phyloP scores from a whole-genome alignment of 2,113 vertebrate species.

The Callocephalon fimbriatum region DNA sequence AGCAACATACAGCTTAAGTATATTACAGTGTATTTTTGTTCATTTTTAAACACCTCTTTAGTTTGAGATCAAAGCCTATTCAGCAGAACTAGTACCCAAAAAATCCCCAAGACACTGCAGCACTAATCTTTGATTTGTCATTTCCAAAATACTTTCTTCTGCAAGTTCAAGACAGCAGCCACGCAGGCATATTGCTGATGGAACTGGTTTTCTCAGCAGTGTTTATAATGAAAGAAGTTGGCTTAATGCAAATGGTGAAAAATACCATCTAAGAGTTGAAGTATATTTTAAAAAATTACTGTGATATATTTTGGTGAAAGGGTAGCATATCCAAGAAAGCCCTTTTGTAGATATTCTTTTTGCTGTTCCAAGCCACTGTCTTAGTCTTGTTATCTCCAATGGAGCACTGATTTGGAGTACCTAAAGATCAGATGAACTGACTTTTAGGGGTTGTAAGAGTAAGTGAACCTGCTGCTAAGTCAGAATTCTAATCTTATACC shows the following conservation, averaged over 20 bases:
- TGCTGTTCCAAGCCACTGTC: not conserved
- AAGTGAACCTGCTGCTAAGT: not conserved
- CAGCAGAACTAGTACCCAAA: not conserved
- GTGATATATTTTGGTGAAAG: not conserved
- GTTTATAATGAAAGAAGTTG: not conserved
- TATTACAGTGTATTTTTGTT: not conserved
- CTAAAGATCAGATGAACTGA: not conserved
- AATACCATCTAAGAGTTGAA: not conserved
- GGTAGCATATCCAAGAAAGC: not conserved
- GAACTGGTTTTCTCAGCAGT: not conserved
- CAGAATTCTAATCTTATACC: not conserved
- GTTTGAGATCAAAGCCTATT: not conserved
- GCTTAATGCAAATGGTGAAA: not conserved
- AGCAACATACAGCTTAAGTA: not conserved
- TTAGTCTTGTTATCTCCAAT: not conserved
- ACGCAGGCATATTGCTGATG: fast-evolving
- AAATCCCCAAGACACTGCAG: not conserved
- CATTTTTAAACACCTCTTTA: not conserved
- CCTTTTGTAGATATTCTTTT: not conserved
- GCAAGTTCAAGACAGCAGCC: not conserved
- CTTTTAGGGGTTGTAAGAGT: not conserved
- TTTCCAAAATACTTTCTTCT: not conserved
- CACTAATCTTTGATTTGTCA: not conserved
- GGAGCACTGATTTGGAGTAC: not conserved
- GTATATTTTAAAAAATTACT: not conserved